Conservation (phyloP, 2,888 invertebrate genomes). For the Brachypterus glaber region DNA sequence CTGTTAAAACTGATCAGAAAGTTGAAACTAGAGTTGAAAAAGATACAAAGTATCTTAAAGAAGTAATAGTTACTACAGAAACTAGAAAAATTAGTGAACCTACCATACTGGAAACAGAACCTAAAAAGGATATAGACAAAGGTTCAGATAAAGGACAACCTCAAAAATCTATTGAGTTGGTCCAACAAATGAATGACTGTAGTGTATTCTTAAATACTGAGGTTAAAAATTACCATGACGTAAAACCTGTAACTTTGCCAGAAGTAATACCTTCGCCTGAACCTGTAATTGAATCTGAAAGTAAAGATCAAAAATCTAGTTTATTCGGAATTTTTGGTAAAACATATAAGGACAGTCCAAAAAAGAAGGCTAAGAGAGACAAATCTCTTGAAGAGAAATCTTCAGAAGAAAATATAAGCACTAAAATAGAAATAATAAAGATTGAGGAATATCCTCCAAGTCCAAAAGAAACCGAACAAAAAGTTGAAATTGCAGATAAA, state of each 20-base stretch:
- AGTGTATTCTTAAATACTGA: conserved; percentile 28
- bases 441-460: no score
- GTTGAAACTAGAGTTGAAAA: conserved; percentile 3
- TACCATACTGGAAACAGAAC: conserved; percentile 15
- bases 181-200: conserved; percentile 29
- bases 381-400: conserved; percentile 16
- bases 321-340: conserved; percentile 27
- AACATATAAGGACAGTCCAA: conserved; percentile 24
- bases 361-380: conserved; percentile 23
- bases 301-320: no score
- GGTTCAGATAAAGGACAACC: conserved; percentile 10
- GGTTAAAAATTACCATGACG: conserved; percentile 16
- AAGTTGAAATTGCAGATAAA: conserved; percentile 7
- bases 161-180: conserved; percentile 23
- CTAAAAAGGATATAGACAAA: conserved; percentile 9
- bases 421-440: no score
- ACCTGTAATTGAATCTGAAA: no score
- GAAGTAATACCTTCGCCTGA: conserved; percentile 20
- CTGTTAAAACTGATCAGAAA: no score
- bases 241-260: conserved; percentile 10
- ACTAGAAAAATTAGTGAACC: no score
- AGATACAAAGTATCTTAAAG: no score
- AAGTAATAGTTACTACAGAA: no score
- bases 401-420: conserved; percentile 5
- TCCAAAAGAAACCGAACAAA: not conserved